Conservation (phyloP, 2,113 vertebrate species). For the Herpailurus yagouaroundi region DNA sequence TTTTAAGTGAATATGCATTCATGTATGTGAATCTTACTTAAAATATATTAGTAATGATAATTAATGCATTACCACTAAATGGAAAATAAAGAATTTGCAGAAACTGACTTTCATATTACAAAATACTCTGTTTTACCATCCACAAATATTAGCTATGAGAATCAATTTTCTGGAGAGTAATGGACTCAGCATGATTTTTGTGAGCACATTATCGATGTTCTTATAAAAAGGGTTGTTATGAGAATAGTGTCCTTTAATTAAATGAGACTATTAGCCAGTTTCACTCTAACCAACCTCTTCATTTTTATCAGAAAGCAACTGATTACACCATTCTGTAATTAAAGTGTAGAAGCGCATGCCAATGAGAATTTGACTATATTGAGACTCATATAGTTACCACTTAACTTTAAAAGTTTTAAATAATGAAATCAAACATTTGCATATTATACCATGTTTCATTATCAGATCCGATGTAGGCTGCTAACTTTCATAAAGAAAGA, state of each 20-base stretch:
- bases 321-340: neutral
- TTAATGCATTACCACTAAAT: neutral
- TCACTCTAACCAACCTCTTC: neutral
- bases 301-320: constrained; percentile 31
- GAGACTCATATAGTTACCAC: neutral
- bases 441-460: neutral
- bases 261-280: neutral
- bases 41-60: neutral
- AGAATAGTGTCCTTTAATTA: constrained; percentile 33
- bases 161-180: neutral
- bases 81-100: neutral
- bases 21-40: neutral
- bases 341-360: neutral
- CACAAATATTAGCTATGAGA: neutral
- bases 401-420: neutral
- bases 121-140: neutral
- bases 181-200: neutral
- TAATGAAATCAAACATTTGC: neutral
- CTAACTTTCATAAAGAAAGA: neutral
- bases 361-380: neutral
- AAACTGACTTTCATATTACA: neutral
- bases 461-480: neutral
- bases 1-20: neutral
- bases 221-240: neutral
- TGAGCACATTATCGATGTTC: neutral